Percentiles rank a stretch among this genome's conserved stretches.
Conservation (phyloP, 2,113 vertebrate species). For the Gymnobelideus leadbeateri region DNA sequence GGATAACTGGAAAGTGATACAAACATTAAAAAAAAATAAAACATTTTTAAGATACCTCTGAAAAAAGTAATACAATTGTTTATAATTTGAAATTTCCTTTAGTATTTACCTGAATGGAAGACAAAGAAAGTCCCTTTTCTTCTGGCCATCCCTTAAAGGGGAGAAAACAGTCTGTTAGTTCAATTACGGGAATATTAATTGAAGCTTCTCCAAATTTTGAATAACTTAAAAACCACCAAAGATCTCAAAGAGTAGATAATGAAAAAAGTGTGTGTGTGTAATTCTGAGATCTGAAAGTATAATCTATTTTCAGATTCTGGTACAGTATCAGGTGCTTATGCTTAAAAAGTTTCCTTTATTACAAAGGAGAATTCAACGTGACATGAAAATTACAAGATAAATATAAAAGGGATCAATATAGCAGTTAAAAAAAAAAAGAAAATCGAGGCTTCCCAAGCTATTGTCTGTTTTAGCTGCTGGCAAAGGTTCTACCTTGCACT, state of each 20-base stretch:
- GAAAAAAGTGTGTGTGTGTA: background rate
- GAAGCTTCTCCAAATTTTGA: conserved; percentile 27
- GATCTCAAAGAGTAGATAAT: background rate
- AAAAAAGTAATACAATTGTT: background rate
- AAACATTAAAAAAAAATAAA: background rate
- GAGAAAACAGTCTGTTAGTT: conserved; percentile 59
- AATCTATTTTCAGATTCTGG: background rate
- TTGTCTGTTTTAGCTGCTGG: background rate
- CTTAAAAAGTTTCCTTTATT: background rate
- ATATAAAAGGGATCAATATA: background rate
- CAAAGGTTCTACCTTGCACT: background rate
- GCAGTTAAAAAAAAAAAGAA: background rate
- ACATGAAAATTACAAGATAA: background rate
- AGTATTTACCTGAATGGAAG: conserved; percentile 90
- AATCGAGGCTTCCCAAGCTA: background rate
- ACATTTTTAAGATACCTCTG: background rate
- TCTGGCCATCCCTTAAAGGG: conserved; percentile 86
- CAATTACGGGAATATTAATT: conserved; percentile 50
- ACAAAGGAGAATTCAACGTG: background rate
- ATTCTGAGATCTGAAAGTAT: background rate
- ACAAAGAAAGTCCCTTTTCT: conserved; percentile 84
- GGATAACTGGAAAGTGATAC: background rate
- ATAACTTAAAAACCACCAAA: conserved; percentile 7
- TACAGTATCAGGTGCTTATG: background rate
- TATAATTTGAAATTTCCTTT: background rate